Base-by-base conservation (phyloP, 2,113 vertebrate species). In the Piprites chloris region DNA sequence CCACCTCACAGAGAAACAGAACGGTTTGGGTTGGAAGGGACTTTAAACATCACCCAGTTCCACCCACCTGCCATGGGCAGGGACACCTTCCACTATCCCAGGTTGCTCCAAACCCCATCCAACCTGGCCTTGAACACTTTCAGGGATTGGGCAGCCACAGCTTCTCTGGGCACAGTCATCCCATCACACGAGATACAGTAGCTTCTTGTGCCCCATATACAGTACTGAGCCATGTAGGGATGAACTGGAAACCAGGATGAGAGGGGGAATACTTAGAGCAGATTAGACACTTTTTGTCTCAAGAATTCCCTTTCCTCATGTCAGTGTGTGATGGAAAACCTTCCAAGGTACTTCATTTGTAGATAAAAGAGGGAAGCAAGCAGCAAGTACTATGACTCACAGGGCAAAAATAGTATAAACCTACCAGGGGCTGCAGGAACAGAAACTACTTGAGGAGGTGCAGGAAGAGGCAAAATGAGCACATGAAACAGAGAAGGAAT, bases 81-180 rank as follows among this genome's bases (percentile, higher is more conserved):
- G 59, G 17, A 27, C 47, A 62, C 3, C 32, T 63, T 14, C 22
- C 65, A 63, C 35, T 4, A 0, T 0, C 32, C 49, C 56, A 63
- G 26, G 12, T 0, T 42, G 12, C 14, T 63, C 41, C 55, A 55
- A 76, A 12, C 9, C 13, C 41, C 0, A 0, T 32, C 26, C 47
- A 76, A 0, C 30, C 28, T 68, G 39, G 28, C 24, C 37, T n/a
- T 11, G 61, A 33, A 46, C 53, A 46, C 23, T 59, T 4, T 55
- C 71, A 63, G 56, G 3, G n/a, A 42, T 62, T 5, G 6, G 9
- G 9, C 46, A 68, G 9, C 33, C 61, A 62, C 30, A 76, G 12
- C 21, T 62, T 0, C 55, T 55, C 63, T 69, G 49, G 26, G 35
- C 5, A 41, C 7, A 2, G 26, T 42, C 11, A 14, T 28, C 13